Evolutionary conservation across 2,888 invertebrate species (phyloP), one percentile per base, ranked within the genome.

Genomic region (Brenthis ino): DNA sequence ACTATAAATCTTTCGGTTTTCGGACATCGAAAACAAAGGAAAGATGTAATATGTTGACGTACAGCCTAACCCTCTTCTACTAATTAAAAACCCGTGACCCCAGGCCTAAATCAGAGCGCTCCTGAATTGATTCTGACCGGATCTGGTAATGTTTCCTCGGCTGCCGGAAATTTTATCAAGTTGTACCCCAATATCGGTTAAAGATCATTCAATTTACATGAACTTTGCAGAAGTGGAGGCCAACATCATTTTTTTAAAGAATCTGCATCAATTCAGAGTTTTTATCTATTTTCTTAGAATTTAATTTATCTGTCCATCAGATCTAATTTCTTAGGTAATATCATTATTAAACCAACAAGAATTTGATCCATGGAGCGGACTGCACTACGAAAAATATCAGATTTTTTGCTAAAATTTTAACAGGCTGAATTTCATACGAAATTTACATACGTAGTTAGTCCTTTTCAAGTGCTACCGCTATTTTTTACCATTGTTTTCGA

Each of bases 61-160:
- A 77, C 53, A 33, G 53, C 68, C 66, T 67, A 61, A 72, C 72
- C 79, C 83, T 82, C 83, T 82, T 81, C 78, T 77, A 80, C 85
- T 88, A 87, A 87, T 88, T 87, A 87, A 87, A 88, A 87, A 85
- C 79, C 72, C 70, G 69, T 60, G 70, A 73, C 71, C 75, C 69
- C 64, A 48, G 67, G 68, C 72, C 72, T 71, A 75, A 74, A 67
- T 74, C 74, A 72, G 68, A 64, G 68, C 66, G 64, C 69, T 67
- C 72, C 66, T 69, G 71, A 75, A 73, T 75, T 75, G 75, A 73
- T 75, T 74, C 61, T 60, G 64, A 60, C 68, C 72, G 65, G 57
- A 55, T 54, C 68, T 61, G 68, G 70, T 56, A 71, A 71, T 69
- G 71, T 71, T 71, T 69, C 65, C 72, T 64, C 60, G 60, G 61